A percentile compares a stretch with the other conserved stretches of the same genome.
Conservation (phyloP, 1,140 invertebrate species). For the Stratiolaelaps scimitus region DNA sequence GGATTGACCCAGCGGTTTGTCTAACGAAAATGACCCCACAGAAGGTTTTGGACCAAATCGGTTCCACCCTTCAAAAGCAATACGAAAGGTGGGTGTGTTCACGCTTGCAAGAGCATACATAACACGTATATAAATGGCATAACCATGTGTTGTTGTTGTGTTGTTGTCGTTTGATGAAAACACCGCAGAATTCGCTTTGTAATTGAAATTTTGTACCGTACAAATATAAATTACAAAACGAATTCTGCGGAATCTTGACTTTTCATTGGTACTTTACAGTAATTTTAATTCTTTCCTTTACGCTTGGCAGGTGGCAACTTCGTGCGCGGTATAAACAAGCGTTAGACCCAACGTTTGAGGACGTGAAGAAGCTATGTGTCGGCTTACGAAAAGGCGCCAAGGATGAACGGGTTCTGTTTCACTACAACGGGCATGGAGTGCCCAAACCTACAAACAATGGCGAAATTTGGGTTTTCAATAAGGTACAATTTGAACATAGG, state of each 20-base stretch:
- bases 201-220: too few relatives aligned
- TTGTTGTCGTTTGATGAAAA: too few relatives aligned
- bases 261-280: too few relatives aligned
- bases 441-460: constrained; percentile 94
- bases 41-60: constrained; percentile 86
- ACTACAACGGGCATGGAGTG: constrained; percentile 99
- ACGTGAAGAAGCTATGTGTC: constrained; percentile 91
- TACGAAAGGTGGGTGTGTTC: constrained; percentile 57
- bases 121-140: too few relatives aligned
- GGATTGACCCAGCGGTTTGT: constrained; percentile 63
- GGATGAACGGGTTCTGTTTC: constrained; percentile 95
- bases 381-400: constrained; percentile 93
- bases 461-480: constrained; percentile 99
- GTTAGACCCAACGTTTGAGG: constrained; percentile 91
- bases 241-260: too few relatives aligned
- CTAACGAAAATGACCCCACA: constrained; percentile 55
- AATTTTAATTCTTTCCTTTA: background rate
- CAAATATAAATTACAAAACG: too few relatives aligned
- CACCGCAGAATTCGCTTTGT: too few relatives aligned
- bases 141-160: too few relatives aligned
- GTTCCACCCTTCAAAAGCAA: constrained; percentile 78
- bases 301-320: constrained; percentile 71
- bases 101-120: too few relatives aligned
- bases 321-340: constrained; percentile 88
- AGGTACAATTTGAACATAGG: constrained; percentile 45